These are phyloP conservation scores for Drepanosiphum platanoidis DNA, from an alignment of 2,888 invertebrate genomes.

Conservation along the genomic window DNA sequence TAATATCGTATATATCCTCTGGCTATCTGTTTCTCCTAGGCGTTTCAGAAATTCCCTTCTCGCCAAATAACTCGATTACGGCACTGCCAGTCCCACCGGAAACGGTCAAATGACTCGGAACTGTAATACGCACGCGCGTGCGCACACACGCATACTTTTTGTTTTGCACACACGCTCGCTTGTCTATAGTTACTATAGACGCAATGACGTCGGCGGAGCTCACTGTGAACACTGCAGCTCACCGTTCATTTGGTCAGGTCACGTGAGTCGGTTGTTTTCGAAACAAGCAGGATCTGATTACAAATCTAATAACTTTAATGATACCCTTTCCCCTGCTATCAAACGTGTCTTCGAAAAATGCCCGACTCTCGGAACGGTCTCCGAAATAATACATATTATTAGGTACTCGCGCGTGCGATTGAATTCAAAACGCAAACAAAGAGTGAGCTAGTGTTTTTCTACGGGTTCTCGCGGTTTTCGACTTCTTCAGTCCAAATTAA, in stretches of 20 bases:
- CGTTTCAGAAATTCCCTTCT: background rate
- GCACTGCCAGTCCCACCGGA: background rate
- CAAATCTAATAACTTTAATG: background rate
- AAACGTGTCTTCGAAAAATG: too few relatives aligned
- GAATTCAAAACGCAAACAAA: too few relatives aligned
- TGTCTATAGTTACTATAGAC: constrained; percentile 5
- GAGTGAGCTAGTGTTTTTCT: too few relatives aligned
- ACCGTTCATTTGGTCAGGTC: background rate
- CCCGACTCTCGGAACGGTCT: too few relatives aligned
- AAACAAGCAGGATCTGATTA: background rate
- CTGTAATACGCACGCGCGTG: background rate
- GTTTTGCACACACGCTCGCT: background rate
- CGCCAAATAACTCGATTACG: constrained; percentile 31
- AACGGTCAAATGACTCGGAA: constrained; percentile 25
- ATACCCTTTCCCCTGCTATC: background rate
- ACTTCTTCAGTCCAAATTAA: too few relatives aligned
- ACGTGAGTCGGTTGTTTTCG: background rate
- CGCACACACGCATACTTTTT: background rate
- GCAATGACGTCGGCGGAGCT: constrained; percentile 1
- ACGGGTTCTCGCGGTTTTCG: too few relatives aligned
- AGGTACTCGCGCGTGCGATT: too few relatives aligned
- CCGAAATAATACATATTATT: too few relatives aligned
- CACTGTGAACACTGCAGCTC: background rate
- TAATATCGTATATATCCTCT: constrained; percentile 22
- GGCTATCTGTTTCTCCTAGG: background rate